A percentile compares a stretch with the other conserved stretches of the same genome.
phyloP scores from a whole-genome alignment of 2,113 vertebrate species.

The Panthera leo region DNA sequence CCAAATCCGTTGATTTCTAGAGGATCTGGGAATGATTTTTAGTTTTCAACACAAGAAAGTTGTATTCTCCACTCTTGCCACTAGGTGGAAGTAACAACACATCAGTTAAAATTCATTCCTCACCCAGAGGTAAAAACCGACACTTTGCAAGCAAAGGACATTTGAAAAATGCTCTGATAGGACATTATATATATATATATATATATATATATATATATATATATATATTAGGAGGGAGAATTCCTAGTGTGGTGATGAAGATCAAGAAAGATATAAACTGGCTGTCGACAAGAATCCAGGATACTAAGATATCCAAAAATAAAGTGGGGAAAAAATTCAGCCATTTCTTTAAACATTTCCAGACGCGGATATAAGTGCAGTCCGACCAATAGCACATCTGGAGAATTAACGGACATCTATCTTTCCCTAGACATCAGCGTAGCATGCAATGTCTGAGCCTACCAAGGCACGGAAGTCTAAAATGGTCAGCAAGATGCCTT shows the following conservation, averaged over 20 bases:
- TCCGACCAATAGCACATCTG: slow-evolving; percentile 69
- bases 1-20: background rate
- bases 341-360: slow-evolving; percentile 72
- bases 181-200: background rate
- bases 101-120: background rate
- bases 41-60: background rate
- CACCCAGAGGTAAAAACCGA: background rate
- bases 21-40: background rate
- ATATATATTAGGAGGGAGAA: background rate
- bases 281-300: background rate
- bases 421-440: slow-evolving; percentile 67
- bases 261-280: slow-evolving; percentile 30
- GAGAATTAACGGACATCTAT: slow-evolving; percentile 72
- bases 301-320: slow-evolving; percentile 36
- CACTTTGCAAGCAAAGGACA: background rate
- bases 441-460: slow-evolving; percentile 61
- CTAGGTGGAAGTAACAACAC: slow-evolving; percentile 63
- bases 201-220: background rate
- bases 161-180: slow-evolving; percentile 40
- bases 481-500: background rate
- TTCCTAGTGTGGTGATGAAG: background rate
- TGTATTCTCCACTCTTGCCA: background rate
- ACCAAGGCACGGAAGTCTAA: background rate
- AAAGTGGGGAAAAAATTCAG: background rate
- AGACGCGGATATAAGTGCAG: slow-evolving; percentile 39